Evolutionary conservation across 2,888 invertebrate genomes (phyloP), one percentile per base, ranked within the genome.

Genomic region (Ennomos fuscantarius): DNA sequence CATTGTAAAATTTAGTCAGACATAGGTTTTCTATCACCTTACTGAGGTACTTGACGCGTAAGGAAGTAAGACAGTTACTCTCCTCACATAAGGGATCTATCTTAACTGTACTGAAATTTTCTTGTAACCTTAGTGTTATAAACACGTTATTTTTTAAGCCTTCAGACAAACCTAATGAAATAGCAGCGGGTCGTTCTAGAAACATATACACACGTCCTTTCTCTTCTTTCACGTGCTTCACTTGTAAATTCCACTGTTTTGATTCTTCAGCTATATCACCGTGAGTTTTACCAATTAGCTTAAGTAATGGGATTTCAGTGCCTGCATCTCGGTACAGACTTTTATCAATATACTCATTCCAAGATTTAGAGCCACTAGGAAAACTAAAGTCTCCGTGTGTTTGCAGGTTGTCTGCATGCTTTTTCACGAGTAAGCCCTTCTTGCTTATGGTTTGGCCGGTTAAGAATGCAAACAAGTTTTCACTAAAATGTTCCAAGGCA

Each of bases 301-400:
- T 66, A 58, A 89, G 67, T 42, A 89, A 60, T 39, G 72, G 73
- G n/a, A 45, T 43, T 2, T 74, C 70, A n/a, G 42, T 31, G 31
- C 9, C 12, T 8, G 60, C 41, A 52, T 66, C 64, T 48, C 66
- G 61, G 35, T 65, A 45, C 60, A 36, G 46, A 49, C 60, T 34
- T 46, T 63, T 53, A 35, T 66, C 52, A 8, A 79, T 41, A 62
- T 72, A 77, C 62, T 83, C 86, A 52, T 88, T 84, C 96, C 96
- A 96, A 49, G 93, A 93, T 69, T 92, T 86, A 15, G 92, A 70
- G 45, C 87, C 88, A 55, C 89, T 81, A 9, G 94, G 93, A 80
- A 95, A 95, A 84, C 94, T 95, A 5, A 95, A 82, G 63, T 96
- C 96, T 8, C 96, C 96, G 41, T 89, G 79, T 36, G 78, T 76